These are phyloP conservation scores for Drosophila merina DNA, from an alignment of 2,888 invertebrate genomes.

Conservation along the genomic window DNA sequence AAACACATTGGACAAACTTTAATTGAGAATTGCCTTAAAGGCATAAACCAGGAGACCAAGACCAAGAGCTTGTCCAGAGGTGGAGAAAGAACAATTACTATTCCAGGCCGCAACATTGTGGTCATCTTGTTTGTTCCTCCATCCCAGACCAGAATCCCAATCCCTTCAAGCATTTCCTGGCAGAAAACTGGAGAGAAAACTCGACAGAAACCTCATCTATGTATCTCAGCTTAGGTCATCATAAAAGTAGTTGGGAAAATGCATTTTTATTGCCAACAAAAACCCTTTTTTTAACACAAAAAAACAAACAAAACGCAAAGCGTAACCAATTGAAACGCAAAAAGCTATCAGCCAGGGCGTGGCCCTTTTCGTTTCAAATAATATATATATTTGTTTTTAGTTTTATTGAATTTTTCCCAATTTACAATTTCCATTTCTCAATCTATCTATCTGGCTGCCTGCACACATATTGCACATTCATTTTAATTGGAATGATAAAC, in stretches of 20 bases:
- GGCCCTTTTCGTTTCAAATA: conserved; percentile 25
- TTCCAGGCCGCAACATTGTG: conserved; percentile 49
- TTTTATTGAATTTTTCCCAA: conserved; percentile 55
- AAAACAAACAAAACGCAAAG: not conserved
- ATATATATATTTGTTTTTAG: conserved; percentile 11
- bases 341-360: conserved; percentile 47
- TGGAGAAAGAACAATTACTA: conserved; percentile 12
- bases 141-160: not conserved
- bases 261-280: conserved; percentile 24
- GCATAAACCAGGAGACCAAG: not conserved
- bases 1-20: conserved; percentile 8
- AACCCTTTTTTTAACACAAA: not conserved
- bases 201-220: not conserved
- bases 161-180: conserved; percentile 2
- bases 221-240: conserved; percentile 5
- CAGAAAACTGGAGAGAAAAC: conserved; percentile 10
- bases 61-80: not conserved
- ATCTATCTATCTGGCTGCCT: not conserved
- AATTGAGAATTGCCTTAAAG: conserved; percentile 1
- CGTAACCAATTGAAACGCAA: not conserved
- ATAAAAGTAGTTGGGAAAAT: conserved; percentile 19
- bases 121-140: conserved; percentile 16
- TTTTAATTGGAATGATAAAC: conserved; percentile 35
- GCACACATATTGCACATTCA: conserved; percentile 14
- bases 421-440: conserved; percentile 6